A percentile compares a stretch with the other conserved stretches of the same genome.
Evolutionary conservation across 1,140 invertebrate species (phyloP).

Genomic region (Drosophila subobscura): DNA sequence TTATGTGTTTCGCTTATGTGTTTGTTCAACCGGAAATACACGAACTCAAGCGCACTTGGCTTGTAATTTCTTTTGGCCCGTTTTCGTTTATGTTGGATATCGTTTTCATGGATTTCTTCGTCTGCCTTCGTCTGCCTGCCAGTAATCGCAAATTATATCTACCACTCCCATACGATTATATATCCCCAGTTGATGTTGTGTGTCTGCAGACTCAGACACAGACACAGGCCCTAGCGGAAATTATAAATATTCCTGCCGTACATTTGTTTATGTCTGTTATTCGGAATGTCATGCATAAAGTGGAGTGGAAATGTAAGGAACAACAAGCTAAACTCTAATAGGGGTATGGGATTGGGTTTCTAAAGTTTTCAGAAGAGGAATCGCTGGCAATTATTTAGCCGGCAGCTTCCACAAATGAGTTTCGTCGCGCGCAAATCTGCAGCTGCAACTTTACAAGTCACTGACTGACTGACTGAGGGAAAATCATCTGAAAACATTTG

Average conservation of each 20-base stretch:
- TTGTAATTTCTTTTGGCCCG: conserved; percentile 57
- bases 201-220: conserved; percentile 48
- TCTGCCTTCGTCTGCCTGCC: conserved; percentile 63
- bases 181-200: conserved; percentile 36
- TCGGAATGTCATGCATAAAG: conserved; percentile 35
- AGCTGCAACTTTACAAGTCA: conserved; percentile 60
- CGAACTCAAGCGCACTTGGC: conserved; percentile 79
- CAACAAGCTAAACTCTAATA: conserved; percentile 4
- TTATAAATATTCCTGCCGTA: conserved; percentile 73
- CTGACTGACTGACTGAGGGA: conserved; percentile 58
- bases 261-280: conserved; percentile 59
- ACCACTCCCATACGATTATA: conserved; percentile 19
- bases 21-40: conserved; percentile 83
- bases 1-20: conserved; percentile 77
- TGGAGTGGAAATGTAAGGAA: too few relatives aligned
- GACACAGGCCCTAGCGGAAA: conserved; percentile 51
- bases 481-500: conserved; percentile 40
- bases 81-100: conserved; percentile 34
- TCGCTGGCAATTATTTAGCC: conserved; percentile 64
- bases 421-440: conserved; percentile 29
- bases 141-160: conserved; percentile 77
- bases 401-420: conserved; percentile 64
- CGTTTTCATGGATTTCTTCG: conserved; percentile 51
- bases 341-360: conserved; percentile 24
- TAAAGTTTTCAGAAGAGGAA: conserved; percentile 52